Evolutionary conservation across 2,888 invertebrate species (phyloP).

Genomic region (Theristus sp.): DNA sequence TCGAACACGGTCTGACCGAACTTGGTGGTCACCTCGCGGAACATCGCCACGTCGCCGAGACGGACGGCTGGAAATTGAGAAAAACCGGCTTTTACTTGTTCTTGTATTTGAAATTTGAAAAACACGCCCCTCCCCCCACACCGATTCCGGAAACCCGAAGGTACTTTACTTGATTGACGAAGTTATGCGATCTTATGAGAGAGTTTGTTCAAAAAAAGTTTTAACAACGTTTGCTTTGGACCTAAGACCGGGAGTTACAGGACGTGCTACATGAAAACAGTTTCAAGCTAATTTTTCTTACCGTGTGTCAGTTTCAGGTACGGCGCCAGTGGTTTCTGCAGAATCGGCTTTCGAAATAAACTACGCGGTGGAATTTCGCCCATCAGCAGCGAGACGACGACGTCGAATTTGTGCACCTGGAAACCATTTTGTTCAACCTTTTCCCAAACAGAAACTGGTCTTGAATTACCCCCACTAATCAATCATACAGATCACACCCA

Average conservation of each 20-base stretch:
- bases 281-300: slow-evolving; percentile 9
- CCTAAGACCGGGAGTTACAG: neutral
- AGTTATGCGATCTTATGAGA: neutral
- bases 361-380: slow-evolving; percentile 95
- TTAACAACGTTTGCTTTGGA: neutral
- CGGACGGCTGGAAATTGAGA: slow-evolving; percentile 45
- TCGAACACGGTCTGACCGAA: slow-evolving; percentile 51
- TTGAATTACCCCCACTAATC: too few species aligned
- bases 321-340: slow-evolving; percentile 70
- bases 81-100: neutral
- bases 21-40: slow-evolving; percentile 75
- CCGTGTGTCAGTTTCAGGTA: slow-evolving; percentile 89
- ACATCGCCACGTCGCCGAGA: slow-evolving; percentile 76
- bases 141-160: too few species aligned
- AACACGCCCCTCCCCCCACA: neutral
- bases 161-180: too few species aligned
- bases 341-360: slow-evolving; percentile 72
- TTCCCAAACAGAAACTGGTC: too few species aligned
- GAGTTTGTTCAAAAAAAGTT: neutral
- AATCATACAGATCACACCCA: too few species aligned
- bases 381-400: slow-evolving; percentile 76
- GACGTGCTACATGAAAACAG: neutral
- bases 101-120: neutral
- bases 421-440: too few species aligned
- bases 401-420: slow-evolving; percentile 43